Evolutionary conservation across 2,113 vertebrate species (phyloP), one percentile per base, ranked within the genome.

Genomic region (Chamaetylas fuelleborni): DNA sequence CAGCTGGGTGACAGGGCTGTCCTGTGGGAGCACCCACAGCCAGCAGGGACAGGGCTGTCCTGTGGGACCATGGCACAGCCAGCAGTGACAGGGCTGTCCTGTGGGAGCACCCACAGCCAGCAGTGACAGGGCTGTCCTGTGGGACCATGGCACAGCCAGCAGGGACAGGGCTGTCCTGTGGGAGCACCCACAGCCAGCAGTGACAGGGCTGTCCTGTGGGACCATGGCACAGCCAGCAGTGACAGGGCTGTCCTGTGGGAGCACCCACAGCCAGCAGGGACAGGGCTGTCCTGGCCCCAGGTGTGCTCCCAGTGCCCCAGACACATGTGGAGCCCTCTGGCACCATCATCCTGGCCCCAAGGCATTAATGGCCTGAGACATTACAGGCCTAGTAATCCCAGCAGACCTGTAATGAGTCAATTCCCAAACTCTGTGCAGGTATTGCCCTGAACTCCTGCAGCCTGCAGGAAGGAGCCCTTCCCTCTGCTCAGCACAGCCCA

Each of bases 321-420:
- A 33, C 47, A 80, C 4, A 2, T 0, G 0, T 1, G 24, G 24
- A 6, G 3, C 60, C 26, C 58, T 3, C 10, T 6, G 31, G 28
- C 24, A 66, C 23, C 53, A 11, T 20, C 62, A n/a, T 8, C 45
- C 70, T 40, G 66, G 43, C 62, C 61, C 33, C 38, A 5, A 19
- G 51, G 23, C 25, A 45, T 25, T 2, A 5, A 12, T 8, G 28
- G 38, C 23, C 42, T 11, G 34, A 56, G 66, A 29, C n/a, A n/a
- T n/a, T n/a, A n/a, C n/a, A n/a, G n/a, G n/a, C n/a, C n/a, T n/a
- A n/a, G n/a, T n/a, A n/a, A n/a, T n/a, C n/a, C n/a, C 66, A 58
- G 26, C 28, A 31, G 40, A 34, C 34, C 42, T 38, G 16, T 14
- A 60, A 81, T 0, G 16, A 50, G 61, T 25, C 47, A 62, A 34